Evolutionary conservation across 2,888 invertebrate species (phyloP), one percentile per base, ranked within the genome.

Genomic region (Eubasilissa splendida): DNA sequence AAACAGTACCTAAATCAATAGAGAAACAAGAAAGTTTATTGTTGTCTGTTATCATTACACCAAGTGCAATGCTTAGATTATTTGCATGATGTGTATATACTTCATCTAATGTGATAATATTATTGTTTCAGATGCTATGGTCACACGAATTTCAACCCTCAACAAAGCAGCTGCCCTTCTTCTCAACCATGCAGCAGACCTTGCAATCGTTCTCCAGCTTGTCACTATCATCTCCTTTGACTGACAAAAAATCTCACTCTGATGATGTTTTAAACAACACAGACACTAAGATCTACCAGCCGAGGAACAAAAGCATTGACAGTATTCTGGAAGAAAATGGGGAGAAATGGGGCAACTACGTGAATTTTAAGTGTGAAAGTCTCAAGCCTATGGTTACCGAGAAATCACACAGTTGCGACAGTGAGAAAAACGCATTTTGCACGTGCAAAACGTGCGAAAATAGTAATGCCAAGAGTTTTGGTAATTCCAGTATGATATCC

Each of bases 71-170:
- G 54, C 10, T 54, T 54, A 54, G 12, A 54, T 12, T 11, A 1
- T 54, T 12, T 11, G 9, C 12, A 1, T 54, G 9, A 54, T 58
- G n/a, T 4, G n/a, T n/a, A n/a, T n/a, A 58, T 8, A 58, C 58
- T n/a, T 58, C 11, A 58, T 58, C 11, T 58, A n/a, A n/a, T 58
- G 4, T 8, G 58, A 10, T 63, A 14, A 63, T 14, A 58, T 79
- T 81, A 71, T 83, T 80, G 84, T 88, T 88, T 52, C 88, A 92
- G 92, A 90, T 90, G 83, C 90, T 91, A 87, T 92, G 92, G 92
- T 89, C 91, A 59, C 91, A 92, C 65, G 91, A 91, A 80, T 85
- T 88, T 63, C 82, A 84, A 75, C 71, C 83, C 77, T 88, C 89
- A 77, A 87, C 89, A 65, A 86, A 88, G 56, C 88, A 88, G 85